Base-by-base conservation (phyloP, 2,113 vertebrate species). In the Phalacrocorax pelagicus region DNA sequence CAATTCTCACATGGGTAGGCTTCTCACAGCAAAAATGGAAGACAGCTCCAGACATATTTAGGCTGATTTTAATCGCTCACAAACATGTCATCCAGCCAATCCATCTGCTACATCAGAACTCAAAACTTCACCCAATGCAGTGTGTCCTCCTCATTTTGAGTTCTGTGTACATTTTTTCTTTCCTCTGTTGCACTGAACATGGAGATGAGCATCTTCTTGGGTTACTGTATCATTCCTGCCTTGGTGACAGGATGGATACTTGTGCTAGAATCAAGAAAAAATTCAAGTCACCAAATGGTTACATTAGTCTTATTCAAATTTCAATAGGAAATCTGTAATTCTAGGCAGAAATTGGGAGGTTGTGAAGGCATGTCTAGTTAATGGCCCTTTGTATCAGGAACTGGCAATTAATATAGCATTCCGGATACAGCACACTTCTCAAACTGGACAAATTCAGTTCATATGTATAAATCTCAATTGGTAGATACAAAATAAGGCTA, bases 1-100 rank as follows among this genome's bases (percentile, higher is more conserved):
- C 0, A 0, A 51, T 22, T 91, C 34, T 75, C 62, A 73, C 9
- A 19, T 3, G 9, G 11, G 30, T 9, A 36, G 40, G 51, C 9
- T 88, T 65, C 47, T 36, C 67, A 58, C 26, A 62, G 42, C 23
- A 89, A 77, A 82, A 54, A 32, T 0, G 70, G 23, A n/a, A 40
- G 62, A 34, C 32, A 54, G 23, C 36, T 77, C 46, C 36, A 47
- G 52, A 46, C 4, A 20, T 13, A 42, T 29, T 73, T 42, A 42
- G 61, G 34, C 11, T 51, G 3, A 62, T 24, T 51, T 74, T 26
- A 74, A 38, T 30, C 14, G 4, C 42, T 61, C 49, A n/a, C 22
- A 78, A 52, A 40, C 2, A 3, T 19, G 27, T 55, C 40, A 62
- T 12, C 12, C 67, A 63, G 16, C 38, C 47, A 74, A 29, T 30